Conservation (phyloP, 2,113 vertebrate genomes). For the Alligator mississippiensis region DNA sequence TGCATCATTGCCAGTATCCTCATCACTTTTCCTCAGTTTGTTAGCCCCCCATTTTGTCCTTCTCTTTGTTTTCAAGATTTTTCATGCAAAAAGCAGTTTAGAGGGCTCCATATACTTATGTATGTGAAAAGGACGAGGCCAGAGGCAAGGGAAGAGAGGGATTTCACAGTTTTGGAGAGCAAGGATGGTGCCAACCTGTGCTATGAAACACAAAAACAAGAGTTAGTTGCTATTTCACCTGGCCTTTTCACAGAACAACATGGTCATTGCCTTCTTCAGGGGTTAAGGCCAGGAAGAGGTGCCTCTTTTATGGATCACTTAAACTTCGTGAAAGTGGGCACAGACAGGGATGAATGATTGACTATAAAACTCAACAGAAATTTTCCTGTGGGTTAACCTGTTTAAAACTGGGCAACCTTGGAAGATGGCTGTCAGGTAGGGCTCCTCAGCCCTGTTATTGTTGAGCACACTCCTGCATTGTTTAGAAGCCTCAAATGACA, state of each 20-base stretch:
- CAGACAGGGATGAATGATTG: background rate
- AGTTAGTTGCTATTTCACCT: background rate
- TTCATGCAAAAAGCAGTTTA: background rate
- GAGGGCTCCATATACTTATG: background rate
- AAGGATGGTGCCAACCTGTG: background rate
- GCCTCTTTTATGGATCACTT: background rate
- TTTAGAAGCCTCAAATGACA: background rate
- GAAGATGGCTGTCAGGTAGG: background rate
- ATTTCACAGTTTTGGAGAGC: background rate
- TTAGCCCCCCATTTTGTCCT: background rate
- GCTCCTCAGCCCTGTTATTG: background rate
- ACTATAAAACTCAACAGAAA: background rate
- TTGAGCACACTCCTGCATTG: background rate
- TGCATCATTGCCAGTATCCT: too few relatives aligned
- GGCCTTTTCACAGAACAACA: background rate
- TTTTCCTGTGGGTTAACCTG: background rate
- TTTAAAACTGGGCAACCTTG: background rate
- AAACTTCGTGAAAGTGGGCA: background rate
- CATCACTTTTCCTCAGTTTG: background rate
- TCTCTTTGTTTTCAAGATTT: background rate
- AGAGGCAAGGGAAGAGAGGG: background rate
- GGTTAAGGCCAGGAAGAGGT: background rate
- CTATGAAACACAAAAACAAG: too few relatives aligned
- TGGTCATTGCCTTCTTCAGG: background rate
- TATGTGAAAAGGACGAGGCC: background rate